A percentile compares a stretch with the other conserved stretches of the same genome.
Conservation (phyloP, 2,113 vertebrate species). For the Dromiciops gliroides region DNA sequence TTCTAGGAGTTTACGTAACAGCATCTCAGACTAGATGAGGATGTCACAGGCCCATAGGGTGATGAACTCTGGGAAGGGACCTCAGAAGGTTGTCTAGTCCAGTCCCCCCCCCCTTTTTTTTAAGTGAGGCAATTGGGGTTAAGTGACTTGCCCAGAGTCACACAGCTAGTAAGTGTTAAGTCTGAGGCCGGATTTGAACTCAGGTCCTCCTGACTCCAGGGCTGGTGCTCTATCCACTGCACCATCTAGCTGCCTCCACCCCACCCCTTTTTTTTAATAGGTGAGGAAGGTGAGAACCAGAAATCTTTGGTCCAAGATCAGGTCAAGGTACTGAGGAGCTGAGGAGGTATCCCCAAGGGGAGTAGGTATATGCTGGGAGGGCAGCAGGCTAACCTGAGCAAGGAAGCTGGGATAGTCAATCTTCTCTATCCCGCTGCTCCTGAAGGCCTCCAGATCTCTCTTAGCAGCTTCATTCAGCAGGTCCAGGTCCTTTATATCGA, state of each 20-base stretch:
- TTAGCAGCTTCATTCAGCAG: conserved; percentile 76
- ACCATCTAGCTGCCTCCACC: too few species aligned
- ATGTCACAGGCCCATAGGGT: background rate
- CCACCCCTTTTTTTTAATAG: background rate
- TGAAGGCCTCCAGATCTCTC: conserved; percentile 80
- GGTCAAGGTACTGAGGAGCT: background rate
- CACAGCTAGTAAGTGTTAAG: too few species aligned
- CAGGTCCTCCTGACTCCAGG: too few species aligned
- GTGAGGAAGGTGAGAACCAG: background rate
- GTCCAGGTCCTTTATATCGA: conserved; percentile 54
- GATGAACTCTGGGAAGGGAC: background rate
- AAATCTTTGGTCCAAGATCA: background rate
- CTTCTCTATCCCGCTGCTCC: conserved; percentile 68
- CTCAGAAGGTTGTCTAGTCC: background rate
- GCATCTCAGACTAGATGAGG: background rate
- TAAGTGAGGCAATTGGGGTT: too few species aligned
- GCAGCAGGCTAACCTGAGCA: conserved; percentile 77
- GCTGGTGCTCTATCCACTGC: too few species aligned
- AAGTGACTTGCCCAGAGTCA: too few species aligned
- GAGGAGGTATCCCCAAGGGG: background rate
- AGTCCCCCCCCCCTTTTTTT: background rate
- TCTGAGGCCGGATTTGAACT: too few species aligned
- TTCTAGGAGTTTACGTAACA: background rate
- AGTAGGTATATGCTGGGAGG: background rate
- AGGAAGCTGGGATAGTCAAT: conserved; percentile 75